phyloP scores from a whole-genome alignment of 2,113 vertebrate species.

The Jacana jacana region DNA sequence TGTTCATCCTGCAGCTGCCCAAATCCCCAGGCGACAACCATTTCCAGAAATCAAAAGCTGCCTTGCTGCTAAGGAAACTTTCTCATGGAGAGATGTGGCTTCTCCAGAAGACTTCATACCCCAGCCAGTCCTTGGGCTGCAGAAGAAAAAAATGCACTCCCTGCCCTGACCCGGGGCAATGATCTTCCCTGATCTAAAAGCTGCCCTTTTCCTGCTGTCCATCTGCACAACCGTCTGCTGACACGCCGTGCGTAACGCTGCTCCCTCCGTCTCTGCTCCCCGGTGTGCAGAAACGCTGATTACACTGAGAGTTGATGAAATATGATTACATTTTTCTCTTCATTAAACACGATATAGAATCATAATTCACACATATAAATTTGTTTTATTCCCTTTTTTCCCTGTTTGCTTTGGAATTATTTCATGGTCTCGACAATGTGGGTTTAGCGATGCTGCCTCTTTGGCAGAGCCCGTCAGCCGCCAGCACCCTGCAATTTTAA shows the following conservation, averaged over 20 bases:
- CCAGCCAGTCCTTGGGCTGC: accelerated
- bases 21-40: not conserved
- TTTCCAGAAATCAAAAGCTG: not conserved
- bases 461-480: conserved; percentile 17
- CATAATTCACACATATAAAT: conserved; percentile 52
- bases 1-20: not conserved
- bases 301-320: conserved; percentile 7
- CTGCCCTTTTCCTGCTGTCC: not conserved
- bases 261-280: not conserved
- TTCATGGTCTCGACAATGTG: not conserved
- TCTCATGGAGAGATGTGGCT: not conserved
- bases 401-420: conserved; percentile 62
- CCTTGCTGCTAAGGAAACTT: not conserved
- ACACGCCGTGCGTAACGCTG: accelerated
- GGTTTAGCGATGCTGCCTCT: conserved; percentile 17
- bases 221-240: accelerated
- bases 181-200: not conserved
- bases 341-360: conserved; percentile 52
- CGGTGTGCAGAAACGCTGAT: not conserved
- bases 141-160: not conserved
- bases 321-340: conserved; percentile 65
- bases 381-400: conserved; percentile 57
- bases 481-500: conserved; percentile 68
- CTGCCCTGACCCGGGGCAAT: not conserved
- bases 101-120: not conserved